Percentiles rank a stretch among this genome's conserved stretches.
Evolutionary conservation across 2,113 vertebrate species (phyloP).

Genomic region (Anoura caudifer): DNA sequence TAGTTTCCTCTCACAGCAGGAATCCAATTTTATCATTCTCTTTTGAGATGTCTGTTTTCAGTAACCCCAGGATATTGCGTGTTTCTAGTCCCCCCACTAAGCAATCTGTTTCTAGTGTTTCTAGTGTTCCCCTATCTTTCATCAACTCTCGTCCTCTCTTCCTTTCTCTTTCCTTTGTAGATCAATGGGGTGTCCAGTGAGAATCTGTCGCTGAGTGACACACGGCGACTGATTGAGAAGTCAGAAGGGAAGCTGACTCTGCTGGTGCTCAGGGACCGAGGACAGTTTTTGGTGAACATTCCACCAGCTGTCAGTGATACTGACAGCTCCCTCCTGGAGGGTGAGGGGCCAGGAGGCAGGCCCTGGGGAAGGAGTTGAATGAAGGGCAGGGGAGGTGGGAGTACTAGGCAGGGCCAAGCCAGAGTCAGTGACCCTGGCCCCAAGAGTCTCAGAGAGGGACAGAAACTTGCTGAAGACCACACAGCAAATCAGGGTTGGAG

Average conservation of each 20-base stretch:
- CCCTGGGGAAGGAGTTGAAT: accelerated
- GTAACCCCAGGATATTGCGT: not conserved
- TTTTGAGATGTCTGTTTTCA: not conserved
- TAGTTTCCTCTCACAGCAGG: not conserved
- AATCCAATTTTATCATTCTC: not conserved
- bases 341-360: conserved; percentile 68
- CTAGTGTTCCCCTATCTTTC: not conserved
- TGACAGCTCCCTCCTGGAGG: conserved; percentile 90
- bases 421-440: not conserved
- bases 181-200: conserved; percentile 94
- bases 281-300: conserved; percentile 93
- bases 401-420: not conserved
- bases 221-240: conserved; percentile 91
- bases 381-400: not conserved
- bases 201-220: conserved; percentile 94
- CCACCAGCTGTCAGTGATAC: conserved; percentile 86
- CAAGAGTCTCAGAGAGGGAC: not conserved
- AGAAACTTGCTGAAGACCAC: not conserved
- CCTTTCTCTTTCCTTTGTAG: conserved; percentile 73
- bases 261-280: conserved; percentile 88
- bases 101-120: not conserved
- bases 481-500: not conserved
- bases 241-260: conserved; percentile 91
- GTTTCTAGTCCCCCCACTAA: not conserved
- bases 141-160: not conserved